Percentiles rank a stretch among this genome's conserved stretches.
Evolutionary conservation across 2,113 vertebrate genomes (phyloP).

Genomic region (Myotis lucifugus): DNA sequence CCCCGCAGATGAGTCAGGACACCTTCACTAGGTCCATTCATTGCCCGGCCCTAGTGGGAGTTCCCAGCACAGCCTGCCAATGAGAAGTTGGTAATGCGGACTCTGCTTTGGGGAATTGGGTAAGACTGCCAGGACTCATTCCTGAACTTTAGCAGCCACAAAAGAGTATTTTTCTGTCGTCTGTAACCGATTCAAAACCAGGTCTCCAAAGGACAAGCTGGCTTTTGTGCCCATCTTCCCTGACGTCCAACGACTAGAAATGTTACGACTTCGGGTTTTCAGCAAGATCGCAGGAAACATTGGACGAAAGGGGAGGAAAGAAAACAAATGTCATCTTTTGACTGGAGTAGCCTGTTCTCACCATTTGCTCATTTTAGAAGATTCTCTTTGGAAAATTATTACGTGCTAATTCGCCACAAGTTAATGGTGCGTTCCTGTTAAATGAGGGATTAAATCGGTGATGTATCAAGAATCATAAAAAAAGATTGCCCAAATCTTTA

Average conservation of each 20-base stretch:
- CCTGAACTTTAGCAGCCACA: conserved; percentile 87
- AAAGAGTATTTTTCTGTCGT: conserved; percentile 88
- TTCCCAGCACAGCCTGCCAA: conserved; percentile 82
- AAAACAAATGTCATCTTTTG: conserved; percentile 63
- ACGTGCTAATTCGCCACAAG: conserved; percentile 55
- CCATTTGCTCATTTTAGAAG: conserved; percentile 71
- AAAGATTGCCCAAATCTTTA: conserved; percentile 54
- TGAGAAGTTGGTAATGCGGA: conserved; percentile 84
- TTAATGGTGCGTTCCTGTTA: conserved; percentile 62
- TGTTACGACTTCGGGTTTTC: conserved; percentile 72
- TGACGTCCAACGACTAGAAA: conserved; percentile 77
- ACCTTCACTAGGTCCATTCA: conserved; percentile 87
- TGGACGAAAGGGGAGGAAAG: conserved; percentile 66
- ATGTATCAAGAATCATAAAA: conserved; percentile 55
- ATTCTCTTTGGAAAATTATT: conserved; percentile 66
- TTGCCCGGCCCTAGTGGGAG: conserved; percentile 82
- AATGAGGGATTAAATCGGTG: conserved; percentile 69
- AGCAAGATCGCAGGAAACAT: conserved; percentile 75
- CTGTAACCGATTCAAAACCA: conserved; percentile 86
- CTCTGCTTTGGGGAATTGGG: conserved; percentile 83
- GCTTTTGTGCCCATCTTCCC: conserved; percentile 84
- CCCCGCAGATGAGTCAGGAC: conserved; percentile 82
- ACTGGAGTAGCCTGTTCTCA: conserved; percentile 18
- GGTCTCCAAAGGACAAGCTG: conserved; percentile 86
- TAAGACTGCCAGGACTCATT: conserved; percentile 86